Conservation (phyloP, 1,140 invertebrate genomes). For the Caligus rogercresseyi region DNA sequence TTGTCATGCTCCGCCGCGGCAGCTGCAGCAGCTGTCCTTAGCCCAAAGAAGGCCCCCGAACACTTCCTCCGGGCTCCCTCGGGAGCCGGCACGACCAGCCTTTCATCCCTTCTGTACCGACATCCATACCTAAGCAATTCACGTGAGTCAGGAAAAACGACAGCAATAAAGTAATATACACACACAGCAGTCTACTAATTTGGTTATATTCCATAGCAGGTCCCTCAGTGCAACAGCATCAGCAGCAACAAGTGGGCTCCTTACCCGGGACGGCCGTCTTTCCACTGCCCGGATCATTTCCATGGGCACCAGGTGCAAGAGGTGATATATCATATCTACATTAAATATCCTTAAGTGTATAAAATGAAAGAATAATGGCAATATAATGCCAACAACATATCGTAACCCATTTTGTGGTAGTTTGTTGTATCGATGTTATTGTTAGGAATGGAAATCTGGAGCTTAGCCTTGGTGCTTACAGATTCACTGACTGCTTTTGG, state of each 20-base stretch:
- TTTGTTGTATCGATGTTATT: no score
- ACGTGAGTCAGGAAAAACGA: not conserved
- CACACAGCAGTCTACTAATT: no score
- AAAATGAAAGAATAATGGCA: no score
- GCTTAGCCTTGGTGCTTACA: no score
- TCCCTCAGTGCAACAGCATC: not conserved
- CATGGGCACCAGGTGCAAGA: constrained; percentile 41
- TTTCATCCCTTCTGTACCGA: not conserved
- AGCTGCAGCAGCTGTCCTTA: not conserved
- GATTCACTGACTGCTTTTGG: no score
- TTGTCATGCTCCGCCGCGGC: not conserved
- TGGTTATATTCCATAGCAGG: not conserved
- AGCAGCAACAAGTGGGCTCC: not conserved
- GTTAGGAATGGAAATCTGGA: no score
- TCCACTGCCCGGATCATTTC: constrained; percentile 47
- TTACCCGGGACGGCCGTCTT: constrained; percentile 18
- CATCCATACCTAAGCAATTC: not conserved
- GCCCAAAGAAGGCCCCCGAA: not conserved
- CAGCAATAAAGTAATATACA: no score
- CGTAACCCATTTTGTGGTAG: no score
- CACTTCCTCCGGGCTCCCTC: not conserved
- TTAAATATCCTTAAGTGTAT: no score
- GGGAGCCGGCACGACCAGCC: not conserved
- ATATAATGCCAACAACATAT: no score
- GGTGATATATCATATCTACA: not conserved